Conservation (phyloP, 2,888 invertebrate genomes). For the Chaetogeoica ovagalla region DNA sequence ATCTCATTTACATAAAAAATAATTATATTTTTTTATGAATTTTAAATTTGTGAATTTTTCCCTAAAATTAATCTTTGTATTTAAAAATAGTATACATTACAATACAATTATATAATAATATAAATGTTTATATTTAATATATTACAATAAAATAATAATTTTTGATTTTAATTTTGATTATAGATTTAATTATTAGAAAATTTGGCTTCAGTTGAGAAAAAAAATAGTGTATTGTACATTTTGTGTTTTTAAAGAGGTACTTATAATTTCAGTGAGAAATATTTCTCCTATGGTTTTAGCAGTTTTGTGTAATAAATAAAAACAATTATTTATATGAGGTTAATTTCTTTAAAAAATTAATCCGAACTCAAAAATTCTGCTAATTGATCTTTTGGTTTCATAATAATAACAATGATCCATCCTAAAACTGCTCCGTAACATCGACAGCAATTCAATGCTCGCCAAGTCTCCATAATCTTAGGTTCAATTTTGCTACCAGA, state of each 20-base stretch:
- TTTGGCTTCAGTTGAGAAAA: slow-evolving; percentile 16
- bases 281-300: neutral
- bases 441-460: slow-evolving; percentile 48
- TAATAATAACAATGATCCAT: slow-evolving; percentile 44
- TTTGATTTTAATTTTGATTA: slow-evolving; percentile 46
- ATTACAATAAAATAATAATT: slow-evolving; percentile 8
- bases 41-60: too few relatives aligned
- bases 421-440: slow-evolving; percentile 48
- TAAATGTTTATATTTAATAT: neutral
- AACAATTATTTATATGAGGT: neutral
- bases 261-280: neutral
- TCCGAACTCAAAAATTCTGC: slow-evolving; percentile 35
- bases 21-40: too few relatives aligned
- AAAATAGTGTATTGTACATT: neutral
- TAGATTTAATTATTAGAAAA: neutral
- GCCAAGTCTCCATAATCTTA: slow-evolving; percentile 41
- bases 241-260: neutral
- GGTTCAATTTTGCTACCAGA: slow-evolving; percentile 42
- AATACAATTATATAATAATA: too few relatives aligned
- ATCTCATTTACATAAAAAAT: too few relatives aligned
- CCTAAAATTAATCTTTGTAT: too few relatives aligned
- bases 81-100: too few relatives aligned
- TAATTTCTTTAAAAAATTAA: slow-evolving; percentile 1
- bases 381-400: slow-evolving; percentile 48
- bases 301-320: neutral